Evolutionary conservation across 2,113 vertebrate species (phyloP).

Genomic region (Hypomesus transpacificus): DNA sequence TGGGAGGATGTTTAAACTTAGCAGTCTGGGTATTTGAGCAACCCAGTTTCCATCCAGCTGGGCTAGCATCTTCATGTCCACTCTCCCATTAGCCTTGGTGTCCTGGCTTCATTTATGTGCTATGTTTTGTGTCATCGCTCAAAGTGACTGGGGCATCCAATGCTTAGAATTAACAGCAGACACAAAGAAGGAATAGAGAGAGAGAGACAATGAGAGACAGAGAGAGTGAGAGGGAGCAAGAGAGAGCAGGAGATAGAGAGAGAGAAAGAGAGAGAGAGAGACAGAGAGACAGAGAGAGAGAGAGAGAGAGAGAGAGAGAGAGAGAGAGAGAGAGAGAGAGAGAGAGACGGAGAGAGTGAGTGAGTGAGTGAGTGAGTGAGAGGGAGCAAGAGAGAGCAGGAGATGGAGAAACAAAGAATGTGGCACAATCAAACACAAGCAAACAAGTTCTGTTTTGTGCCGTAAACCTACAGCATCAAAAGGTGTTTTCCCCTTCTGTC

Average conservation of each 20-base stretch:
- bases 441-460: not conserved
- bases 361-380: too few species aligned
- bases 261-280: too few species aligned
- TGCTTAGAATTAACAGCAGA: not conserved
- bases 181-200: not conserved
- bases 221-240: too few species aligned
- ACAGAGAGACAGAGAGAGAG: too few species aligned
- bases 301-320: too few species aligned
- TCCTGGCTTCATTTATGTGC: not conserved
- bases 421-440: not conserved
- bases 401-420: too few species aligned
- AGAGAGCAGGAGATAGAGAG: too few species aligned
- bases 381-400: too few species aligned
- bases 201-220: too few species aligned
- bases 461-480: not conserved
- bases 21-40: not conserved
- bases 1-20: not conserved
- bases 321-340: too few species aligned
- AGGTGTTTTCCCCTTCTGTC: not conserved
- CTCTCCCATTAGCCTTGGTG: not conserved
- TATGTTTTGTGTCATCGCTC: not conserved
- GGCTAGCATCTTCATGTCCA: not conserved
- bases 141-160: not conserved
- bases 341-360: too few species aligned
- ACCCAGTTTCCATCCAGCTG: not conserved